A percentile compares a stretch with the other conserved stretches of the same genome.
Evolutionary conservation across 2,888 invertebrate species (phyloP).

Genomic region (Acheta domesticus): DNA sequence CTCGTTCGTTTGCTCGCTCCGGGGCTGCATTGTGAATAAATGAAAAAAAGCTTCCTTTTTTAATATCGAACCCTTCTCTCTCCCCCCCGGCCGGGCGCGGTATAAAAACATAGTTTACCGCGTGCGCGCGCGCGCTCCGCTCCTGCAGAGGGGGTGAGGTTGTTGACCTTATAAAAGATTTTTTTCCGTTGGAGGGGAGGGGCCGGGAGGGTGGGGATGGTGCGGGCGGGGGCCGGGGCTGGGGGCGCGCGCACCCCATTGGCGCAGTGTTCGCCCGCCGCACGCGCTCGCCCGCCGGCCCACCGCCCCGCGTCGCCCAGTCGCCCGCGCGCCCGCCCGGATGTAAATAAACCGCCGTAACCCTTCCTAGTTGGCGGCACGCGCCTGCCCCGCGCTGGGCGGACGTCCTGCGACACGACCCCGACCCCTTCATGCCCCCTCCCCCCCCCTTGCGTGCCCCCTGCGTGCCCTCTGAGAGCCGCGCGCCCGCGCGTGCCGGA

Average conservation of each 20-base stretch:
- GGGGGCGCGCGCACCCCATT: not conserved
- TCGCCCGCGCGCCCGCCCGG: not conserved
- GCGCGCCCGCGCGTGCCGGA: no score
- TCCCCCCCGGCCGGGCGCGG: not conserved
- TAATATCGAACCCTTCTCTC: slow-evolving; percentile 4
- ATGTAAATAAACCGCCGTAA: not conserved
- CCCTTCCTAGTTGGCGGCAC: not conserved
- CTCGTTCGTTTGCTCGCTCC: slow-evolving; percentile 6
- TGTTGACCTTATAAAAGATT: slow-evolving; percentile 6
- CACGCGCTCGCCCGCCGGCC: not conserved
- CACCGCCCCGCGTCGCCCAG: not conserved
- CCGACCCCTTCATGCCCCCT: no score
- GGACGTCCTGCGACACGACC: no score
- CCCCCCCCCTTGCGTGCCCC: no score
- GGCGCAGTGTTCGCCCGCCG: not conserved
- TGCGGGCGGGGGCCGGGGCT: not conserved
- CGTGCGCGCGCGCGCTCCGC: no score
- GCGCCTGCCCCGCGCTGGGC: not conserved
- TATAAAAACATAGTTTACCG: slow-evolving; percentile 2
- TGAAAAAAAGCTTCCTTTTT: slow-evolving; percentile 11
- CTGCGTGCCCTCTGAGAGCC: no score
- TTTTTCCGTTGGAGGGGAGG: slow-evolving; percentile 3
- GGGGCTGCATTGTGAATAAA: slow-evolving; percentile 7
- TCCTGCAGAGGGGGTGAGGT: not conserved
- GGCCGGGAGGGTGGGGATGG: not conserved